Evolutionary conservation across 2,113 vertebrate genomes (phyloP), one percentile per base, ranked within the genome.

Genomic region (Zosterops lateralis): DNA sequence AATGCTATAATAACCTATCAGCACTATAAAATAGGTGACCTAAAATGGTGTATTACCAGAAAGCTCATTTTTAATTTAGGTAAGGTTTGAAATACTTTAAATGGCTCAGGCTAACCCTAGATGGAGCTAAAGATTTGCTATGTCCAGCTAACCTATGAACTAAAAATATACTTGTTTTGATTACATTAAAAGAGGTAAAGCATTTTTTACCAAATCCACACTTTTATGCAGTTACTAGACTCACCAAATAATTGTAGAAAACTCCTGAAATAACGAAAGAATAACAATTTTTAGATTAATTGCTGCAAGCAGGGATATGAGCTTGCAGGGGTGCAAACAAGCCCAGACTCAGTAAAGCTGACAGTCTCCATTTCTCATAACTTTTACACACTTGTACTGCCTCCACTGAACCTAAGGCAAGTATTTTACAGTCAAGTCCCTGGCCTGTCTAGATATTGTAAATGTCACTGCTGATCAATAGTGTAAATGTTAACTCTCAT

Each of bases 71-170:
- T 84, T 24, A 19, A 42, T 87, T 77, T 60, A 60, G 28, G 14
- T 13, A 89, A 58, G 24, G 9, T 38, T 42, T 90, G 17, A 84
- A 71, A 75, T 48, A 81, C 19, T 56, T 75, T 48, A 72, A 72
- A 56, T 29, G 16, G 65, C n/a, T 57, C 48, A 68, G 28, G 28
- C 11, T 89, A 81, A 86, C 76, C 44, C 76, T 67, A 96, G 64
- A 44, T 85, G 79, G 83, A 86, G 92, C 90, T 81, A 44, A 86
- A 95, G 68, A 54, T 61, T 90, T 94, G 50, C 19, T 48, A 53
- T 5, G 17, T n/a, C 40, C 40, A 78, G 40, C 1, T 71, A 65
- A 81, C 8, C 11, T 38, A 5, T n/a, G 42, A 24, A 38, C 24
- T 68, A 68, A 84, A 93, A 78, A 72, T 36, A 58, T 1, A 31